Evolutionary conservation across 2,113 vertebrate genomes (phyloP), one percentile per base, ranked within the genome.

Genomic region (Psammodynastes pulverulentus): DNA sequence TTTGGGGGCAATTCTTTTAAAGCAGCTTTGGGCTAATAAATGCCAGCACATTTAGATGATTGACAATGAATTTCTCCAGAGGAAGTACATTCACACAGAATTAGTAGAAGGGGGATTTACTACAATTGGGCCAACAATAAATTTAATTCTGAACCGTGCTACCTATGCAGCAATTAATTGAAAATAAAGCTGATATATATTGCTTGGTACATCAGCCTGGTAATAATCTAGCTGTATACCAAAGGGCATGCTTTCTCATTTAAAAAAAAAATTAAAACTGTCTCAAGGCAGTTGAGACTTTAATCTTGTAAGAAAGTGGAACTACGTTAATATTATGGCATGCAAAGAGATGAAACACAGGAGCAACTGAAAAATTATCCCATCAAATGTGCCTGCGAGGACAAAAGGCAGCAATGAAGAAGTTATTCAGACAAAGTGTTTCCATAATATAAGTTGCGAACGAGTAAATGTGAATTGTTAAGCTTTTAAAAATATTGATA

Each of bases 81-180:
- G 95, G 96, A 97, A 96, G 93, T 94, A 94, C 93, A 94, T 90
- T 93, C 72, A 94, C 95, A 95, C 95, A 96, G 97, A 96, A 95
- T 94, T 94, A 95, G 89, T 95, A 90, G 15, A 58, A 0, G 34
- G 92, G 91, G 93, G 92, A 93, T 95, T 93, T 93, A 92, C 89
- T 53, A 88, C 5, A 45, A 94, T 92, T 29, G 90, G 85, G 85
- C 90, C 94, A 94, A 91, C 52, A 92, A 51, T 91, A 92, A 89
- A 90, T 87, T 88, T 89, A 84, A 88, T 51, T 43, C 92, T 95
- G 93, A 93, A 84, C 53, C 34, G 19, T 94, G 90, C 92, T 92
- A 86, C 84, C 49, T 52, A 54, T 72, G 88, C 90, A 90, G 85
- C 89, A 49, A 91, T 87, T 6, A 58, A 15, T 39, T 91, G 56